phyloP scores from a whole-genome alignment of 2,113 vertebrate genomes.

The Syngnathus typhle region DNA sequence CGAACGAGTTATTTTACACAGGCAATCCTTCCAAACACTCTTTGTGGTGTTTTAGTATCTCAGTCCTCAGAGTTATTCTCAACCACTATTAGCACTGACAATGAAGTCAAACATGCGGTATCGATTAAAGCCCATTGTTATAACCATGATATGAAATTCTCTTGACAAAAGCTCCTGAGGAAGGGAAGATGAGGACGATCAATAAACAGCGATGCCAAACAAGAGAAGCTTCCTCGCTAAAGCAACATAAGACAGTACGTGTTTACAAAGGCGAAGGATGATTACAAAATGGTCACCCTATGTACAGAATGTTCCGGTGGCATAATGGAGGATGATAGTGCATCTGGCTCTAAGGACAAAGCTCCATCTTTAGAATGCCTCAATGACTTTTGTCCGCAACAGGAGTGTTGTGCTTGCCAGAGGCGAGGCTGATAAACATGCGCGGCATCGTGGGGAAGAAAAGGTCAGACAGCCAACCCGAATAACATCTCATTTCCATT shows the following conservation, averaged over 20 bases:
- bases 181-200: background rate
- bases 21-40: background rate
- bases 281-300: constrained; percentile 3
- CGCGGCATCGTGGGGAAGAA: background rate
- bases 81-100: background rate
- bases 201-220: constrained; percentile 1
- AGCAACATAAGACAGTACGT: background rate
- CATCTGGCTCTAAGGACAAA: constrained; percentile 4
- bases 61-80: background rate
- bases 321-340: constrained; percentile 12
- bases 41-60: background rate
- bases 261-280: constrained; percentile 1
- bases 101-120: background rate
- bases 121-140: background rate
- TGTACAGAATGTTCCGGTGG: constrained; percentile 1
- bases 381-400: constrained; percentile 14
- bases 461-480: constrained; percentile 12
- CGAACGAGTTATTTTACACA: no score
- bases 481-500: constrained; percentile 28
- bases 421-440: constrained; percentile 27
- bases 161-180: background rate
- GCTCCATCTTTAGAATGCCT: background rate
- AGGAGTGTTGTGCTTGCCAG: constrained; percentile 10
- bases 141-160: background rate
- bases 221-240: background rate